Evolutionary conservation across 2,888 invertebrate species (phyloP), one percentile per base, ranked within the genome.

Genomic region (Polylopha cassiicola): DNA sequence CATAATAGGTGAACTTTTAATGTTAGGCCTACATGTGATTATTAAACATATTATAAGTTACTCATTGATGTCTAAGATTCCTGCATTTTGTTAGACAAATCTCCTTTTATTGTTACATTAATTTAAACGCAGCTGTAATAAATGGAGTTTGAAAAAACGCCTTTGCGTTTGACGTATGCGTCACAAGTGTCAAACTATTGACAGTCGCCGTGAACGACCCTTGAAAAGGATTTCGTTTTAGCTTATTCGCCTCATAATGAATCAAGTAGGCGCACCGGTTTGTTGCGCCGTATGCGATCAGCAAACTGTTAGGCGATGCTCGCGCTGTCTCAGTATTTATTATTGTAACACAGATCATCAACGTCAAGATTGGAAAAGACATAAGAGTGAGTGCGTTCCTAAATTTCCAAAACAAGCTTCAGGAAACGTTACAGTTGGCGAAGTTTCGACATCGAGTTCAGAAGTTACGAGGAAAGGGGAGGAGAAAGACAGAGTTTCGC

Each of bases 331-430:
- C 64, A 76, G 74, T 44, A 87, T 89, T 32, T 91, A 90, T 73
- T 95, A 95, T 73, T 95, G 95, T 76, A 91, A 90, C 44, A 91
- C 89, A 53, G 90, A 90, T 47, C 95, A 95, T 70, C 95, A 95
- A 74, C 89, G 88, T 48, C 82, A 89, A 58, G 92, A 95, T 66
- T 95, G 94, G 94, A 90, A 89, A 63, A 87, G 82, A 51, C 95
- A 95, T 65, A 93, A 90, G 80, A 75, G 73, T 52, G 81, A 87
- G 54, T 91, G 91, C 66, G 72, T 74, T 33, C 72, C 73, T 21
- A 80, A 84, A 58, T 62, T 82, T 61, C 69, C 77, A 48, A 75
- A 73, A 59, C 68, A 65, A 53, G 65, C 47, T 48, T 48, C 65
- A 43, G 71, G 68, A 58, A 69, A 55, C 44, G 61, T 66, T 54